These are phyloP conservation scores for Tetragnatha versicolor DNA, from an alignment of 1,140 invertebrate genomes.

Conservation along the genomic window DNA sequence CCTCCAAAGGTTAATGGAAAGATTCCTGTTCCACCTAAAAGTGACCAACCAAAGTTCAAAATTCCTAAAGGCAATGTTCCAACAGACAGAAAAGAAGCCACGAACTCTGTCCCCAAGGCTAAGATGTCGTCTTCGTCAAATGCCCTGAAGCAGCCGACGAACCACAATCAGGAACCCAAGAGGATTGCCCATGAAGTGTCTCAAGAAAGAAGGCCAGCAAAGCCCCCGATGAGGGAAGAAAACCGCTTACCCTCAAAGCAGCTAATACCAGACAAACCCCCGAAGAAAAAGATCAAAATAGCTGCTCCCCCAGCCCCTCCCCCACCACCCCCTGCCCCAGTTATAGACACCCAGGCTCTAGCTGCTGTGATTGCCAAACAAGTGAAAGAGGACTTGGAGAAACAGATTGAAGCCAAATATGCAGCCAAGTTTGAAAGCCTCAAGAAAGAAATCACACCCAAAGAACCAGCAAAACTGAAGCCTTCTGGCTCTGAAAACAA, in stretches of 20 bases:
- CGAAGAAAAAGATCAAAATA: constrained; percentile 24
- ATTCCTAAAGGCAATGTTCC: constrained; percentile 31
- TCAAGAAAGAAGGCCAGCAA: not conserved
- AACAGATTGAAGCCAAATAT: constrained; percentile 31
- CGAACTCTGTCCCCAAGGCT: no score
- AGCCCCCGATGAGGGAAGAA: not conserved
- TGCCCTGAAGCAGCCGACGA: constrained; percentile 2
- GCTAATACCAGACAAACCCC: not conserved
- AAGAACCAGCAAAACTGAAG: constrained; percentile 4
- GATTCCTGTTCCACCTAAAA: not conserved
- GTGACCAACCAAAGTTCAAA: constrained; percentile 23
- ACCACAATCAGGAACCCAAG: constrained; percentile 7
- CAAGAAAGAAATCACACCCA: not conserved
- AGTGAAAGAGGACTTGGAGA: constrained; percentile 10
- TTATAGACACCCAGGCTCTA: not conserved
- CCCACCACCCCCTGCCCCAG: not conserved
- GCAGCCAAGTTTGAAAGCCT: constrained; percentile 5
- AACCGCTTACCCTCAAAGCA: not conserved
- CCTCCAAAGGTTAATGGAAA: constrained; percentile 2
- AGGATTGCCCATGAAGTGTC: no score
- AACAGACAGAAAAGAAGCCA: no score
- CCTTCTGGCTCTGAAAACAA: no score
- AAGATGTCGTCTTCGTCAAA: no score
- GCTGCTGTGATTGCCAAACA: constrained; percentile 6
- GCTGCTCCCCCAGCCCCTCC: not conserved